Evolutionary conservation across 2,113 vertebrate species (phyloP).

Genomic region (Chloebia gouldiae): DNA sequence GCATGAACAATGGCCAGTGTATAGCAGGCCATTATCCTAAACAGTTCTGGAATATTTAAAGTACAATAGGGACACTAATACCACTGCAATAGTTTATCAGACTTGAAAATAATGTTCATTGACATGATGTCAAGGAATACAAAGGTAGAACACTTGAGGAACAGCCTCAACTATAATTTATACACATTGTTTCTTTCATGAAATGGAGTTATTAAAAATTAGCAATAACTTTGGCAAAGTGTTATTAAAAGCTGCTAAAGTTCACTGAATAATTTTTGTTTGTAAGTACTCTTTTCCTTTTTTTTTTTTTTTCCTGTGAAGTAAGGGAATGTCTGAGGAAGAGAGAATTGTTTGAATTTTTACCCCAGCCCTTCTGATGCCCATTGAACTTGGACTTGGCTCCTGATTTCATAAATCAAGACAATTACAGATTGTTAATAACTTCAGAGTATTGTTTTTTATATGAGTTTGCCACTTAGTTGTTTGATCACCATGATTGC

Average conservation of each 20-base stretch:
- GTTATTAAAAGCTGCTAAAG: background rate
- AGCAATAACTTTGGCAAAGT: background rate
- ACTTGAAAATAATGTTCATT: background rate
- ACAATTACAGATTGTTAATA: background rate
- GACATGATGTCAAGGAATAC: rapidly evolving
- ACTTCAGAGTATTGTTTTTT: background rate
- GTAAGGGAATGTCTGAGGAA: background rate
- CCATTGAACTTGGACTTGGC: background rate
- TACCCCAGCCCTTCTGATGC: background rate
- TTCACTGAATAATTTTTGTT: background rate
- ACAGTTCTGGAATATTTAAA: background rate
- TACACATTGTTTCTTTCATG: background rate
- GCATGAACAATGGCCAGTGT: background rate
- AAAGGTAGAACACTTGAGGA: background rate
- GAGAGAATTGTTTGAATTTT: background rate
- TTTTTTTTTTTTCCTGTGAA: background rate
- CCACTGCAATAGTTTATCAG: background rate
- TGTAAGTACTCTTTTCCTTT: background rate
- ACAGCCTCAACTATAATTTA: background rate
- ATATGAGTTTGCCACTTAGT: background rate
- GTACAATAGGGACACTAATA: background rate
- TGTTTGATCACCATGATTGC: background rate
- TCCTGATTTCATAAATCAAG: background rate
- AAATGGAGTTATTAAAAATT: background rate
- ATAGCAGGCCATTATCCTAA: background rate